Conservation (phyloP, 2,797 vertebrate species). For the Scyliorhinus canicula region DNA sequence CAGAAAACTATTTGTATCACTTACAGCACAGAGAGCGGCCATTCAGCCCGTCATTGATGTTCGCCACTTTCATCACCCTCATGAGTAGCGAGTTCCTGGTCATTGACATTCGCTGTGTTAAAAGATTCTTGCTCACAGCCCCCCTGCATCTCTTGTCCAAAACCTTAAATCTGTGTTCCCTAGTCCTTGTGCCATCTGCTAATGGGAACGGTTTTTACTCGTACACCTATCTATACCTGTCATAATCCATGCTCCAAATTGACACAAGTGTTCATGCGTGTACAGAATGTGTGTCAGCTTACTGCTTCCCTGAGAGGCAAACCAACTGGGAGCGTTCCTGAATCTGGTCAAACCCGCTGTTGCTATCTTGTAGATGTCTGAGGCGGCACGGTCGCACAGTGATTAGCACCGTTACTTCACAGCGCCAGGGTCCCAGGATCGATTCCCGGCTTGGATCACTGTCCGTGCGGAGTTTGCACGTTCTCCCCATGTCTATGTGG, state of each 20-base stretch:
- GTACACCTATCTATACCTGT: neutral
- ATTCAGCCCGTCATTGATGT: neutral
- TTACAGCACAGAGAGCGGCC: neutral
- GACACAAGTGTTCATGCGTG: constrained; percentile 63
- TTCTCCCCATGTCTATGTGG: too few species aligned
- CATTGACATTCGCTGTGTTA: neutral
- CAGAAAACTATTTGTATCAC: neutral
- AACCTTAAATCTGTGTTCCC: neutral
- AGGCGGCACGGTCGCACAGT: too few species aligned
- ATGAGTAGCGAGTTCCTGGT: neutral
- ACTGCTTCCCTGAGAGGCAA: constrained; percentile 72
- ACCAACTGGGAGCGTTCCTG: constrained; percentile 70
- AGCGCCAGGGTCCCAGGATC: too few species aligned
- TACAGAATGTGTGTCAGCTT: constrained; percentile 75
- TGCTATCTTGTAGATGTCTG: constrained; percentile 69
- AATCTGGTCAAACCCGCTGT: constrained; percentile 70
- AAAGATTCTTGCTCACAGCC: neutral
- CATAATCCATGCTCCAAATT: constrained; percentile 49
- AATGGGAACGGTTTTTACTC: too few species aligned
- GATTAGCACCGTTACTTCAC: too few species aligned
- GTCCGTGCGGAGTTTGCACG: too few species aligned
- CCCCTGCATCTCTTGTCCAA: neutral
- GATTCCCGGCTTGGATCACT: too few species aligned
- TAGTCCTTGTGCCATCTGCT: neutral
- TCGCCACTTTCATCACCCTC: neutral